These are phyloP conservation scores for Champsocephalus gunnari DNA, from an alignment of 2,797 vertebrate species.

Conservation along the genomic window DNA sequence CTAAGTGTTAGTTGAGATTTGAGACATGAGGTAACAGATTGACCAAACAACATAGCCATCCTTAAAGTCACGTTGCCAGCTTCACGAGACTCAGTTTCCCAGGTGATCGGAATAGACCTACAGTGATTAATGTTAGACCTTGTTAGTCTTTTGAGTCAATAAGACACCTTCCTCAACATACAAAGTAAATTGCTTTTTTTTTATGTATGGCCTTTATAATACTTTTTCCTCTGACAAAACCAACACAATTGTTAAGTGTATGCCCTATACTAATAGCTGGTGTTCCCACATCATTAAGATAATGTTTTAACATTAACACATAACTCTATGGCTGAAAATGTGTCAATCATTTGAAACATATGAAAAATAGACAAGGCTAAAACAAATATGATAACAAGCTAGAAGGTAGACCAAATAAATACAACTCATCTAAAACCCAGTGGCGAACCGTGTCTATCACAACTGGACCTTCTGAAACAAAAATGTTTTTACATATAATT, in stretches of 20 bases:
- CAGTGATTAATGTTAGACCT: not conserved
- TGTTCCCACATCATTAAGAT: not conserved
- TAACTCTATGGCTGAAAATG: not conserved
- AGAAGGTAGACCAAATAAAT: constrained; percentile 27
- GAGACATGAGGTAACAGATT: not conserved
- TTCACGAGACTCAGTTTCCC: not conserved
- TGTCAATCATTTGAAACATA: constrained; percentile 10
- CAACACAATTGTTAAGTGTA: not conserved
- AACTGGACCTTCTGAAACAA: no score
- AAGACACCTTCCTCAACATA: not conserved
- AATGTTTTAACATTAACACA: not conserved
- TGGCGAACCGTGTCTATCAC: no score
- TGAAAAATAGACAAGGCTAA: constrained; percentile 9
- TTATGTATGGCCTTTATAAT: not conserved
- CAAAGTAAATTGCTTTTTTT: constrained; percentile 6
- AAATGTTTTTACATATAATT: no score
- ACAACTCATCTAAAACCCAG: constrained; percentile 33
- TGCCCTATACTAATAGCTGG: not conserved
- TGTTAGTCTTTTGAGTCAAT: not conserved
- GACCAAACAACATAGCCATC: not conserved
- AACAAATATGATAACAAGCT: constrained; percentile 15
- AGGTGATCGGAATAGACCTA: not conserved
- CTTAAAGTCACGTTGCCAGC: not conserved
- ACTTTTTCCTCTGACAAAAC: not conserved
- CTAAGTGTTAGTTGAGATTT: not conserved